phyloP scores from a whole-genome alignment of 2,888 invertebrate genomes.

The Ametastegia equiseti region DNA sequence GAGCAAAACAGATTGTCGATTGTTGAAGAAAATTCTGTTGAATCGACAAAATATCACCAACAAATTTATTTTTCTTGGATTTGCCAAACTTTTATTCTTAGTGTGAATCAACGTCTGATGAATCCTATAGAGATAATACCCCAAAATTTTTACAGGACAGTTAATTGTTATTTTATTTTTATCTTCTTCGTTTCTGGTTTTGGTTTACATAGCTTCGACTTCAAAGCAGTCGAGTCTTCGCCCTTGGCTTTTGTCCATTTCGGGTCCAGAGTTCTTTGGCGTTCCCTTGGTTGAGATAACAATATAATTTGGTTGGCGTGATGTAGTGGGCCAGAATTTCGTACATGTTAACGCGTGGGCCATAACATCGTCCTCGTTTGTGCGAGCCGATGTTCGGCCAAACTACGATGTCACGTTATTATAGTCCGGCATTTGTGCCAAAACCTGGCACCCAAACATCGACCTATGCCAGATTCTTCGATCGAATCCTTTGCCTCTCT shows the following conservation, averaged over 20 bases:
- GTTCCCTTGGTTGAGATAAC: slow-evolving; percentile 40
- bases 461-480: background rate
- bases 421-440: slow-evolving; percentile 10
- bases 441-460: slow-evolving; percentile 13
- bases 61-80: no score
- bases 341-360: slow-evolving; percentile 64
- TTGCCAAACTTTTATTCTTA: no score
- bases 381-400: slow-evolving; percentile 53
- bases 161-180: no score
- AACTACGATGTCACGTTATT: slow-evolving; percentile 38
- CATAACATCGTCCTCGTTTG: slow-evolving; percentile 66
- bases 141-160: no score
- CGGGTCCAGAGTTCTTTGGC: background rate
- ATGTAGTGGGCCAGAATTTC: slow-evolving; percentile 68
- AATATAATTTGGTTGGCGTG: slow-evolving; percentile 57
- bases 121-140: no score
- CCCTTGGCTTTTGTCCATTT: background rate
- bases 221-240: background rate
- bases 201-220: no score
- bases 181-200: no score
- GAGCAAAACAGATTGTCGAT: no score
- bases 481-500: slow-evolving; percentile 7
- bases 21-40: no score
- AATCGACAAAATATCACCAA: no score
- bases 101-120: no score